Evolutionary conservation across 2,113 vertebrate genomes (phyloP).

Genomic region (Meriones unguiculatus): DNA sequence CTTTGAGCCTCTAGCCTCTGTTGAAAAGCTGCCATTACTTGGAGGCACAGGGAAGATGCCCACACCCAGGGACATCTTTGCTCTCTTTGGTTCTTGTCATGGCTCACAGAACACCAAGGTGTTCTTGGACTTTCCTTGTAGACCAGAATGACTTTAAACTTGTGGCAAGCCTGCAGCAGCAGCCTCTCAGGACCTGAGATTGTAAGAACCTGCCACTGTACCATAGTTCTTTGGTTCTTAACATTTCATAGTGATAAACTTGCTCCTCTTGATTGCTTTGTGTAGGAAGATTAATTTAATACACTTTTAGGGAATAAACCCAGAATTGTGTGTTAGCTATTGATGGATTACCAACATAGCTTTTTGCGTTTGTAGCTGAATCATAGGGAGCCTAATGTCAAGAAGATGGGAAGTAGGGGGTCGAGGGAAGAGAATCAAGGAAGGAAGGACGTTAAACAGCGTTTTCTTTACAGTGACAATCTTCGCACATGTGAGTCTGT

Average conservation of each 20-base stretch:
- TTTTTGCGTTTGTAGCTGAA: background rate
- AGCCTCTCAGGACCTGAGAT: background rate
- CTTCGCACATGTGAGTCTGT: background rate
- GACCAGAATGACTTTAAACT: background rate
- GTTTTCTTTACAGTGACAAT: background rate
- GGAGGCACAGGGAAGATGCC: background rate
- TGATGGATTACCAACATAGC: background rate
- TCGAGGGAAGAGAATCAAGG: background rate
- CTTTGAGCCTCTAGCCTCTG: background rate
- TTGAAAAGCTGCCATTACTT: background rate
- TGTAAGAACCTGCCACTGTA: background rate
- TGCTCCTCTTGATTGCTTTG: background rate
- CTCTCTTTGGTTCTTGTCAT: slow-evolving; percentile 8
- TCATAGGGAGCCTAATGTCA: background rate
- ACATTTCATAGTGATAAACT: background rate
- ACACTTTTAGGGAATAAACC: background rate
- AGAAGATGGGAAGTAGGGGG: background rate
- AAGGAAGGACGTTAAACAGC: background rate
- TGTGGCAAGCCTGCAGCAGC: background rate
- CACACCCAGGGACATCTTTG: background rate
- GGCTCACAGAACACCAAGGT: background rate
- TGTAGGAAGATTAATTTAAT: slow-evolving; percentile 1
- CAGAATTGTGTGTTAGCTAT: background rate
- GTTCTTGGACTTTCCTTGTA: background rate
- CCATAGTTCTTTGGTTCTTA: background rate